Conservation (phyloP, 2,113 vertebrate genomes). For the Alces alces region DNA sequence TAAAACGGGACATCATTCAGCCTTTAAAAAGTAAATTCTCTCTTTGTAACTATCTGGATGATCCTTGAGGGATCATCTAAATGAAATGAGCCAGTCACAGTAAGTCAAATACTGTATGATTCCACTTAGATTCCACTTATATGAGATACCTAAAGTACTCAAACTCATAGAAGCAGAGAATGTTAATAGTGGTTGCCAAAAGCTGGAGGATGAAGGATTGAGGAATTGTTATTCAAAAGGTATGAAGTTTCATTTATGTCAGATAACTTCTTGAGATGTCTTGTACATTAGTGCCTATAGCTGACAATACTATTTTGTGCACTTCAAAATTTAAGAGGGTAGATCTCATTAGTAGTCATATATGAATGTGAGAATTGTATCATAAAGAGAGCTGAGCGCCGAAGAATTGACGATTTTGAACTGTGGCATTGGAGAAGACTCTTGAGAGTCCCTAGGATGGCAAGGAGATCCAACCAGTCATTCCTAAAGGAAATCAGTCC, state of each 20-base stretch:
- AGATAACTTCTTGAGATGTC: background rate
- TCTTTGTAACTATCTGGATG: background rate
- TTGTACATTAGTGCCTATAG: background rate
- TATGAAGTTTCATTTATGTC: background rate
- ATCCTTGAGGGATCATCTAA: background rate
- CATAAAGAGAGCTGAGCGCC: too few species aligned
- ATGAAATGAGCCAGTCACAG: background rate
- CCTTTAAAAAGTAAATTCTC: background rate
- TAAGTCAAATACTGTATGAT: background rate
- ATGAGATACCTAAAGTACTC: background rate
- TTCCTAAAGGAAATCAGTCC: too few species aligned
- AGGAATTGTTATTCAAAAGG: background rate
- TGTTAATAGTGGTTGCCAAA: background rate
- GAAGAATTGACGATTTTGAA: too few species aligned
- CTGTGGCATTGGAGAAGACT: too few species aligned
- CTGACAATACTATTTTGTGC: background rate
- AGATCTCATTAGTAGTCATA: background rate
- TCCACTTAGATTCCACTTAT: background rate
- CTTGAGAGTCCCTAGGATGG: too few species aligned
- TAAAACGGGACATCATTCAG: background rate
- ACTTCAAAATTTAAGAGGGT: background rate
- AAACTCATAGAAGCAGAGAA: background rate
- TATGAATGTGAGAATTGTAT: too few species aligned
- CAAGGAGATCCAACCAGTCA: too few species aligned
- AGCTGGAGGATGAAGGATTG: background rate